Conservation (phyloP, 2,888 invertebrate species). For the Herminia tarsipennalis region DNA sequence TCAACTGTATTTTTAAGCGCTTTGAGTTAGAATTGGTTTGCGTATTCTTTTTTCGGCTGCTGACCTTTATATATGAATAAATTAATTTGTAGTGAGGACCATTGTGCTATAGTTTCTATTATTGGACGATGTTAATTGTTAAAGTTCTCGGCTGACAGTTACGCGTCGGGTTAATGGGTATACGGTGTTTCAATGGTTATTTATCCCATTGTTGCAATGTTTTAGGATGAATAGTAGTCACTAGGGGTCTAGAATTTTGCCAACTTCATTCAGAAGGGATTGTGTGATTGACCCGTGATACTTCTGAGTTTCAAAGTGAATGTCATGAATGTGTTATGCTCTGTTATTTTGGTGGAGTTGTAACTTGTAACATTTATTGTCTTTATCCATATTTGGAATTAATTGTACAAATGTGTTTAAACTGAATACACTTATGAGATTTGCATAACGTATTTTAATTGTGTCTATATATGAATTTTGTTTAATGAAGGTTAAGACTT, state of each 20-base stretch:
- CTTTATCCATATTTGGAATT: conserved; percentile 17
- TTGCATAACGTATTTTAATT: conserved; percentile 13
- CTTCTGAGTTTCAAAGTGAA: conserved; percentile 19
- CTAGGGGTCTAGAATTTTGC: conserved; percentile 46
- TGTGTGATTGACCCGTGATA: conserved; percentile 53
- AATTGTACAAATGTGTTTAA: conserved; percentile 15
- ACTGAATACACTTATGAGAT: conserved; percentile 8
- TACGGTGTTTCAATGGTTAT: conserved; percentile 72
- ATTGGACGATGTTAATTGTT: conserved; percentile 78
- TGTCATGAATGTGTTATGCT: conserved; percentile 13
- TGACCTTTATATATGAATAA: conserved; percentile 75
- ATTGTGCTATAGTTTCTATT: conserved; percentile 80
- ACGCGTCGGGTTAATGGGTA: conserved; percentile 74
- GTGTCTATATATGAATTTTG: no score
- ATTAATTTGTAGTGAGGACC: conserved; percentile 77
- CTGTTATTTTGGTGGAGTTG: conserved; percentile 20
- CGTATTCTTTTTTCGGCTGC: conserved; percentile 54
- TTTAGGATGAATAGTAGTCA: conserved; percentile 67
- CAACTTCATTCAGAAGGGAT: conserved; percentile 48
- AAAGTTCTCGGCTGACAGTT: conserved; percentile 74
- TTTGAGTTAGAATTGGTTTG: conserved; percentile 41
- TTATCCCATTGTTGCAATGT: conserved; percentile 67
- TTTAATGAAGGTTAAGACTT: no score
- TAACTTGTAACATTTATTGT: conserved; percentile 34
- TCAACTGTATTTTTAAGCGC: conserved; percentile 25